Evolutionary conservation across 2,888 invertebrate species (phyloP).

Genomic region (Drosophila kanekoi): DNA sequence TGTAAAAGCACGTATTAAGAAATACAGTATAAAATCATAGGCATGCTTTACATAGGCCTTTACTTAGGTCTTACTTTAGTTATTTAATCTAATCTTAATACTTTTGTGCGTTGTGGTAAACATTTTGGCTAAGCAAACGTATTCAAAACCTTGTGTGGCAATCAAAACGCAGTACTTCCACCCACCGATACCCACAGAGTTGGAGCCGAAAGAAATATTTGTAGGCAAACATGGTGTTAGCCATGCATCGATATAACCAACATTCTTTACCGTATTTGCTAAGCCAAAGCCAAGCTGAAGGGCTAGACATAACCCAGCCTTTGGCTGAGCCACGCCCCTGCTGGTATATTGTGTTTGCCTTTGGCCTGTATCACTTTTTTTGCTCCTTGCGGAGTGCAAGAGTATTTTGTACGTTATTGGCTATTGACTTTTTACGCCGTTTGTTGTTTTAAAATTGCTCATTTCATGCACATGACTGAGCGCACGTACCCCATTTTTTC

Average conservation of each 20-base stretch:
- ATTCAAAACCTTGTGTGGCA: background rate
- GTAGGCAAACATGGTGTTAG: slow-evolving; percentile 5
- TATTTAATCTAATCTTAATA: too few relatives aligned
- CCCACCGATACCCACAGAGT: background rate
- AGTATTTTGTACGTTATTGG: slow-evolving; percentile 51
- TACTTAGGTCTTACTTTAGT: too few relatives aligned
- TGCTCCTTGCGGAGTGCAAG: slow-evolving; percentile 18
- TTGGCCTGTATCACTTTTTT: slow-evolving; percentile 23
- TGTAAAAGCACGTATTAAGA: too few relatives aligned
- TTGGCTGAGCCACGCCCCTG: slow-evolving; percentile 7
- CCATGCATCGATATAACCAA: slow-evolving; percentile 6
- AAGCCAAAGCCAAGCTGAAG: slow-evolving; percentile 5
- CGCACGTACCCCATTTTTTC: slow-evolving; percentile 57
- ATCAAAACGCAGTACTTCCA: background rate
- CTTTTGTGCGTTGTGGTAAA: background rate
- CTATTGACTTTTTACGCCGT: slow-evolving; percentile 63
- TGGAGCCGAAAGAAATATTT: background rate
- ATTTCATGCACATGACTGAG: slow-evolving; percentile 72
- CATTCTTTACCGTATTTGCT: slow-evolving; percentile 14
- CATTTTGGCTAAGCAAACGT: background rate
- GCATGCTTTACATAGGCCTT: too few relatives aligned
- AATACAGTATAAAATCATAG: too few relatives aligned
- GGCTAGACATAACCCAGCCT: slow-evolving; percentile 16
- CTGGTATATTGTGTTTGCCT: slow-evolving; percentile 24
- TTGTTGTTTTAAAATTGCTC: slow-evolving; percentile 74